Base-by-base conservation (phyloP, 1,140 invertebrate genomes). In the Andrena cerasifolii region DNA sequence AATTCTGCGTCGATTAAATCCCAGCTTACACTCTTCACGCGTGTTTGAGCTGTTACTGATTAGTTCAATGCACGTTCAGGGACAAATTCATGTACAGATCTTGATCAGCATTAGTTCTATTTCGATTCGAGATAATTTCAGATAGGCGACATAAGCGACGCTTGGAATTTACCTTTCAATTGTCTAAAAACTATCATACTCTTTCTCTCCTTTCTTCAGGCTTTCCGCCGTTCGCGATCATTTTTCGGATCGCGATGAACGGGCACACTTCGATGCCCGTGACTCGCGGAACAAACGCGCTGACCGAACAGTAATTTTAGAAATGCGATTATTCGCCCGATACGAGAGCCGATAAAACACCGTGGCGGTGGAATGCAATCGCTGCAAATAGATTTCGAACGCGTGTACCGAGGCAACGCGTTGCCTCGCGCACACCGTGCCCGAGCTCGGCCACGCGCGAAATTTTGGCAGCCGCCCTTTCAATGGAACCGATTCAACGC, bases 391-490 rank as follows among this genome's bases (percentile, higher is more conserved):
- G 56, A 71, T 12, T 3, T 24, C 21, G 31, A 21, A 3, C 40
- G 65, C 62, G 51, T 49, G 28, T 36, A 0, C 16, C 40, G 36
- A 8, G 33, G 18, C 7, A 6, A 16, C 24, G 47, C 26, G 43
- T 36, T 62, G n/a, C 54, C 6, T 33, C n/a, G 59, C 12, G 40
- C 24, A 33, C 31, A 31, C 31, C 31, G n/a, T n/a, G n/a, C n/a
- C n/a, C n/a, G n/a, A n/a, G n/a, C n/a, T n/a, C n/a, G 18, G 33
- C 28, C 58, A 18, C 68, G 14, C 31, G 14, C 14, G 36, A 21
- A 71, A 54, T 68, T 68, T 82, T 79, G 75, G 68, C 80, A 83
- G 14, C 8, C 2, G 5, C 26, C 36, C 47, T 54, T 83, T 83
- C 62, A 49, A 82, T 62, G 51, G 63, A 78, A 63, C 10, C 33